These are phyloP conservation scores for Ptychobarbus kaznakovi DNA, from an alignment of 2,797 vertebrate species.

Conservation along the genomic window DNA sequence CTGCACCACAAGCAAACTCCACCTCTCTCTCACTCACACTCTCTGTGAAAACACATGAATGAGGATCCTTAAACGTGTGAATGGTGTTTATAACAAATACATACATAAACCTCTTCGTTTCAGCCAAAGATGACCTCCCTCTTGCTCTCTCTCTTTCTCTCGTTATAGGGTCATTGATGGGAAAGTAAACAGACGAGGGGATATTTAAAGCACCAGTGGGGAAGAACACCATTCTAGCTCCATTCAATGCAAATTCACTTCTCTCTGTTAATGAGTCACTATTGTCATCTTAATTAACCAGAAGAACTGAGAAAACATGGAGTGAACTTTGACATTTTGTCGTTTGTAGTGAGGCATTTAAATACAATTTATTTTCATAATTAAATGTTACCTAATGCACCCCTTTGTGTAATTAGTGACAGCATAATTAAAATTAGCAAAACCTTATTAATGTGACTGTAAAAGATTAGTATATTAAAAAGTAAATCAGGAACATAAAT, in stretches of 20 bases:
- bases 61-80: not conserved
- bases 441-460: not conserved
- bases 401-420: not conserved
- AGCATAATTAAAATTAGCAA: not conserved
- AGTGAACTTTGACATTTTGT: conserved; percentile 40
- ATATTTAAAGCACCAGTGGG: conserved; percentile 39
- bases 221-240: conserved; percentile 22
- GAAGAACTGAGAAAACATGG: conserved; percentile 6
- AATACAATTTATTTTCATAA: conserved; percentile 24
- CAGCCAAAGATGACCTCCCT: not conserved
- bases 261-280: conserved; percentile 43
- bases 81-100: conserved; percentile 9
- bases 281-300: conserved; percentile 40
- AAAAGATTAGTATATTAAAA: not conserved
- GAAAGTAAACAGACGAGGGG: conserved; percentile 47
- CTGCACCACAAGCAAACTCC: conserved; percentile 39
- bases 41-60: not conserved
- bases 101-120: not conserved
- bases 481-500: not conserved
- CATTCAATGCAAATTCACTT: conserved; percentile 56
- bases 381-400: not conserved
- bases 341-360: not conserved
- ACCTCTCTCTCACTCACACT: conserved; percentile 24
- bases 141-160: not conserved
- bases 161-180: conserved; percentile 19